Base-by-base conservation (phyloP, 2,113 vertebrate genomes). In the Ameiurus melas region DNA sequence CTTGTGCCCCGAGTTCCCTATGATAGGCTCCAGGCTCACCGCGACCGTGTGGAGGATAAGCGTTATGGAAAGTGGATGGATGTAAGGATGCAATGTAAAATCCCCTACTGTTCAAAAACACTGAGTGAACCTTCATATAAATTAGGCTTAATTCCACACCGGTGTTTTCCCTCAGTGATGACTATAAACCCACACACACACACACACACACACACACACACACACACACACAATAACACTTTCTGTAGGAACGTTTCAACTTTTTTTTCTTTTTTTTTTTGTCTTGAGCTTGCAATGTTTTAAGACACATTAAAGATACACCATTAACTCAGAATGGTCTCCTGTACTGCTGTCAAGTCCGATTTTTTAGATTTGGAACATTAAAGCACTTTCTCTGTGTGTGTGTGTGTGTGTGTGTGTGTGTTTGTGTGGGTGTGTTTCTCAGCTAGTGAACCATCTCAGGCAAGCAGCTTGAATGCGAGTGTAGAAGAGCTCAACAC, bases 401-500 rank as follows among this genome's bases (percentile, higher is more conserved):
- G n/a, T n/a, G 4, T 83, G 22, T 64, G 36, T 84, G 83, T 25
- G n/a, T 58, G 30, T 55, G 53, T 77, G n/a, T 84, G 64, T 27
- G n/a, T 58, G 30, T 55, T 33, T 77, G n/a, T 64, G 78, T 82
- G 7, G 19, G 58, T 82, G 20, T 86, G 51, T 68, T 80, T 90
- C 78, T 30, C 92, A 96, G 95, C 94, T 91, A 95, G 95, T 22
- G 95, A 94, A 87, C 91, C 93, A 60, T 96, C 95, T 89, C 92
- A 94, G 84, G 94, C 93, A 85, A 96, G 94, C 93, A 95, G 95
- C 92, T 89, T 96, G 91, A 96, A 94, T 90, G 90, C 93, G 84
- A 96, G 95, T 70, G 94, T 96, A 89, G 95, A 96, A 92, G 95
- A 96, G 92, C 94, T 96, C 51, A 93, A 94, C 95, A 94, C 94